Evolutionary conservation across 2,888 invertebrate genomes (phyloP).

Genomic region (Tillus elongatus): DNA sequence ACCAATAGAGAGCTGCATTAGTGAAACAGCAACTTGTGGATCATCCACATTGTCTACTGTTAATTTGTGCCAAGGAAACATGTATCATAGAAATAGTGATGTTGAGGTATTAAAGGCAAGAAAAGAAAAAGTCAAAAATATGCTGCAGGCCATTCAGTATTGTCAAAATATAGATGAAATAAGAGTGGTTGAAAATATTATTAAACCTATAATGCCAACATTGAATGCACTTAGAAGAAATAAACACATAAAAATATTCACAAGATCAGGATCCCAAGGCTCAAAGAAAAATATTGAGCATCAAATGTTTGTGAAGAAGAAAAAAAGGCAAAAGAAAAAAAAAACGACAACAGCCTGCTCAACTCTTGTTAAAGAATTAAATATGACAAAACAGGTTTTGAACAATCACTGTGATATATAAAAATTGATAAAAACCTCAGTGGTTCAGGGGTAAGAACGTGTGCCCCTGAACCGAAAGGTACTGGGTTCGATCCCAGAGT

Average conservation of each 20-base stretch:
- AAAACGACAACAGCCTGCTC: not conserved
- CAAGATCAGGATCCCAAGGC: slow-evolving; percentile 3
- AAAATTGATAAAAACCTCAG: slow-evolving; percentile 3
- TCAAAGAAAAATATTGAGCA: not conserved
- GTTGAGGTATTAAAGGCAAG: slow-evolving; percentile 1
- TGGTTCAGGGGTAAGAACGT: no score
- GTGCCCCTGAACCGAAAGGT: no score
- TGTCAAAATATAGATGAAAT: slow-evolving; percentile 3
- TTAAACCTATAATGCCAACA: slow-evolving; percentile 2
- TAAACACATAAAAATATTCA: not conserved
- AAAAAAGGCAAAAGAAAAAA: slow-evolving; percentile 8
- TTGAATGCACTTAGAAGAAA: slow-evolving; percentile 2
- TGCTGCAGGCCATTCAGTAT: slow-evolving; percentile 1
- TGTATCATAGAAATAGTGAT: not conserved
- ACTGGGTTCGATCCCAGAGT: no score
- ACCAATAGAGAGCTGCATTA: slow-evolving; percentile 1
- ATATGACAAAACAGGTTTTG: slow-evolving; percentile 1
- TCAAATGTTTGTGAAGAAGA: slow-evolving; percentile 5
- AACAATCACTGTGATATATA: slow-evolving; percentile 3
- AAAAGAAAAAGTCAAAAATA: not conserved
- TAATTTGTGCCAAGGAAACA: not conserved
- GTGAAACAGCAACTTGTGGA: slow-evolving; percentile 1
- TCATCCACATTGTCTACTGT: not conserved
- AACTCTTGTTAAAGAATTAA: slow-evolving; percentile 3
- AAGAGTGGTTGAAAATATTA: slow-evolving; percentile 1